A percentile compares a stretch with the other conserved stretches of the same genome.
Conservation (phyloP, 2,113 vertebrate genomes). For the Grammomys dolichurus region DNA sequence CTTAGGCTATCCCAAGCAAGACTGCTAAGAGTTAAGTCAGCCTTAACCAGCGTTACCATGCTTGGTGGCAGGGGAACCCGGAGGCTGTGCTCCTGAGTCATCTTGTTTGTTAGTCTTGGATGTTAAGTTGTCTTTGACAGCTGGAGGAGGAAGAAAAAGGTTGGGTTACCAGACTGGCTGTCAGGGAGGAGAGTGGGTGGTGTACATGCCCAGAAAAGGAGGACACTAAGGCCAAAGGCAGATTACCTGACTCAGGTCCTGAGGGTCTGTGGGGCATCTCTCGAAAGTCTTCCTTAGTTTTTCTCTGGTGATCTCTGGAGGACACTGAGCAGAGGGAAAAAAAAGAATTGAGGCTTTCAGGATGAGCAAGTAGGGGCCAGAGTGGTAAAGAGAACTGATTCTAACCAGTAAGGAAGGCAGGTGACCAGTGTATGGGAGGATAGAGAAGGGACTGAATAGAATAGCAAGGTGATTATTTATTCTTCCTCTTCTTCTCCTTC, state of each 20-base stretch:
- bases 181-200: neutral
- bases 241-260: neutral
- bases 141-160: constrained; percentile 9
- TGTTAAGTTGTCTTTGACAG: neutral
- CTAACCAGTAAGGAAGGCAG: neutral
- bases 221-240: neutral
- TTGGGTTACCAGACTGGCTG: neutral
- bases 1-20: too few species aligned
- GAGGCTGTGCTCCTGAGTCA: neutral
- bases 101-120: neutral
- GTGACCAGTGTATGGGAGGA: too few species aligned
- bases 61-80: neutral
- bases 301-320: neutral
- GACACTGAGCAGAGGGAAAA: constrained; percentile 4
- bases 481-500: neutral
- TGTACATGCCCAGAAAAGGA: neutral
- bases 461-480: neutral
- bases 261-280: neutral
- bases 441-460: neutral
- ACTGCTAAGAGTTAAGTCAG: neutral
- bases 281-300: neutral
- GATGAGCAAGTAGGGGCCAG: neutral
- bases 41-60: neutral
- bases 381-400: neutral
- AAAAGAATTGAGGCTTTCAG: neutral